A percentile compares a stretch with the other conserved stretches of the same genome.
These are phyloP conservation scores for Oryzaephilus surinamensis DNA, from an alignment of 1,140 invertebrate species.

Conservation along the genomic window DNA sequence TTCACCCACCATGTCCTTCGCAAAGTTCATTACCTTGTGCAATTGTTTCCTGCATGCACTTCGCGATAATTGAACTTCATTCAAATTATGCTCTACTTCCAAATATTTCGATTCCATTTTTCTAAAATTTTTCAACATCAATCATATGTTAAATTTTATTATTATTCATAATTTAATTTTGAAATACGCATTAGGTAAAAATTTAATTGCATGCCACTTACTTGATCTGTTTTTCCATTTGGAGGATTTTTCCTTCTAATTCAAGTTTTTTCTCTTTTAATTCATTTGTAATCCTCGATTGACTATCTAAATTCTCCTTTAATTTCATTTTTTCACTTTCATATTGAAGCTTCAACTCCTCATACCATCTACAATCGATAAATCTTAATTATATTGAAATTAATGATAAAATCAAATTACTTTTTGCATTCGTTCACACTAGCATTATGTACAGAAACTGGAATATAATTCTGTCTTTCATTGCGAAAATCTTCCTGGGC, in stretches of 20 bases:
- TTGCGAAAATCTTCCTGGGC: constrained; percentile 43
- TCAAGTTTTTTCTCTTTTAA: constrained; percentile 38
- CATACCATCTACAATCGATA: constrained; percentile 39
- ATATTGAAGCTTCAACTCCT: constrained; percentile 51
- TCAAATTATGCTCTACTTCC: constrained; percentile 36
- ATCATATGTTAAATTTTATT: not conserved
- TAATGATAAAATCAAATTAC: constrained; percentile 22
- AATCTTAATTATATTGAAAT: too few species aligned
- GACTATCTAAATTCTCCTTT: constrained; percentile 29
- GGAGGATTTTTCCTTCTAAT: constrained; percentile 36
- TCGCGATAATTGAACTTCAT: constrained; percentile 40
- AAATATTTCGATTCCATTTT: constrained; percentile 39
- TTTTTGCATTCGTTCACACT: constrained; percentile 51
- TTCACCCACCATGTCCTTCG: constrained; percentile 43
- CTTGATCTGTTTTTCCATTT: constrained; percentile 41
- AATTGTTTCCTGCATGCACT: constrained; percentile 44
- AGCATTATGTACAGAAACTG: constrained; percentile 41
- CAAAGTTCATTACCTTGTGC: constrained; percentile 44
- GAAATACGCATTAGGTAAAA: not conserved
- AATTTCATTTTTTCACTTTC: constrained; percentile 44
- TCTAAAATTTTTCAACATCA: too few species aligned
- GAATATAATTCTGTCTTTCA: constrained; percentile 42
- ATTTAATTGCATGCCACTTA: constrained; percentile 22
- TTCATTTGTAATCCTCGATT: constrained; percentile 36
- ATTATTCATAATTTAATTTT: not conserved